Base-by-base conservation (phyloP, 35 echinoderm and acorn worm genomes). In the Hemicentrotus pulcherrimus region DNA sequence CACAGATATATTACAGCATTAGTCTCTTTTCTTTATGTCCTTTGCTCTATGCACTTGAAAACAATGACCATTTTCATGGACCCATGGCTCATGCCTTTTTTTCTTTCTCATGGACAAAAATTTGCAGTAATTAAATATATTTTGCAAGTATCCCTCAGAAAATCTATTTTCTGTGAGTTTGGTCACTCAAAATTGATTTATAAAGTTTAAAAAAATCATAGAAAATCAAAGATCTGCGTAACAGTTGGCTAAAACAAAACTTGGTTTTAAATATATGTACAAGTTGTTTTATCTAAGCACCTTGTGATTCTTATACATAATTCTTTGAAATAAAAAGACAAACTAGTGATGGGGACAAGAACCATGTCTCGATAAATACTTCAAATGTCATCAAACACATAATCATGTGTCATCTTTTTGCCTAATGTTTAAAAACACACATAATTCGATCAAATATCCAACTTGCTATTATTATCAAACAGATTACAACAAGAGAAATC, bases 221-320 rank as follows among this genome's bases (percentile, higher is more conserved):
- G 12, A 41, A 90, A 33, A 59, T 59, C 52, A 59, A 90, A 90
- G 46, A 33, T 90, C 88, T 45, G 32, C 31, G 32, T 90, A 28
- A 90, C 32, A 90, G 88, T 90, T 7, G 24, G 65, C 19, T 90
- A 30, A 90, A 90, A 90, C 32, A 33, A 90, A 90, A 90, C 46
- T 18, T 47, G 88, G 88, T 47, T 90, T 78, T 90, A 90, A 90
- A 90, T 90, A 90, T 90, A 90, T 90, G 32, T 90, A 90, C 88
- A 90, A 90, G 88, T 90, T 90, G 88, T 90, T 90, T 90, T 32
- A 47, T 90, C 46, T 47, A 90, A 90, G 88, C 88, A 90, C 88
- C 88, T 90, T 90, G 28, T 45, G 88, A 45, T 45, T 18, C 88
- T 90, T 90, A 90, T 78, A 78, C 65, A 78, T 78, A 78, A 59